Conservation (phyloP, 2,888 invertebrate genomes). For the Embidobia sp. region DNA sequence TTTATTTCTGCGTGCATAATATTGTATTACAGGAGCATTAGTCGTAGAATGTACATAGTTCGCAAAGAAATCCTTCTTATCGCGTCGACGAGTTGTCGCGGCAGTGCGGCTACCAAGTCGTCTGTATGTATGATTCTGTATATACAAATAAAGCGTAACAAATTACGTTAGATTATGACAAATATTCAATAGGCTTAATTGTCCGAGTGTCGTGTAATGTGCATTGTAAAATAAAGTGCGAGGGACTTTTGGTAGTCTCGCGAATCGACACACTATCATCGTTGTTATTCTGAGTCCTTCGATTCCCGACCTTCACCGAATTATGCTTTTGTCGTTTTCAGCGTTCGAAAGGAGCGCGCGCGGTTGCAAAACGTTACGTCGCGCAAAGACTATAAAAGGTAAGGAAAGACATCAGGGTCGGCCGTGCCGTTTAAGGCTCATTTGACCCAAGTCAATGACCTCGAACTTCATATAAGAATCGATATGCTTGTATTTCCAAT, state of each 20-base stretch:
- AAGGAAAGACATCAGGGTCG: constrained; percentile 55
- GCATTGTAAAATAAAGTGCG: constrained; percentile 64
- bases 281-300: constrained; percentile 51
- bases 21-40: constrained; percentile 34
- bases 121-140: constrained; percentile 70
- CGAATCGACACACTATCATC: constrained; percentile 31
- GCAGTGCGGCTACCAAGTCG: constrained; percentile 30
- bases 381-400: constrained; percentile 63
- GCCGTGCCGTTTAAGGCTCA: constrained; percentile 55
- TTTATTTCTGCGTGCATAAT: constrained; percentile 31
- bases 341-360: constrained; percentile 57
- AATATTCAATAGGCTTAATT: constrained; percentile 36
- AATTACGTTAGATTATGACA: constrained; percentile 43
- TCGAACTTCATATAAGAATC: constrained; percentile 34
- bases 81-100: constrained; percentile 28
- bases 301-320: constrained; percentile 56
- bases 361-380: constrained; percentile 57
- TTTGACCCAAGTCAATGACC: constrained; percentile 50
- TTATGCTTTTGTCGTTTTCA: constrained; percentile 56
- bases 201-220: constrained; percentile 46
- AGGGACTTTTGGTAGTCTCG: constrained; percentile 44
- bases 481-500: too few relatives aligned
- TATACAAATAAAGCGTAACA: constrained; percentile 67
- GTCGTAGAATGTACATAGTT: constrained; percentile 65
- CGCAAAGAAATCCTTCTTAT: constrained; percentile 52